Percentiles rank a stretch among this genome's conserved stretches.
Evolutionary conservation across 2,888 invertebrate genomes (phyloP).

Genomic region (Drosophila sordidula): DNA sequence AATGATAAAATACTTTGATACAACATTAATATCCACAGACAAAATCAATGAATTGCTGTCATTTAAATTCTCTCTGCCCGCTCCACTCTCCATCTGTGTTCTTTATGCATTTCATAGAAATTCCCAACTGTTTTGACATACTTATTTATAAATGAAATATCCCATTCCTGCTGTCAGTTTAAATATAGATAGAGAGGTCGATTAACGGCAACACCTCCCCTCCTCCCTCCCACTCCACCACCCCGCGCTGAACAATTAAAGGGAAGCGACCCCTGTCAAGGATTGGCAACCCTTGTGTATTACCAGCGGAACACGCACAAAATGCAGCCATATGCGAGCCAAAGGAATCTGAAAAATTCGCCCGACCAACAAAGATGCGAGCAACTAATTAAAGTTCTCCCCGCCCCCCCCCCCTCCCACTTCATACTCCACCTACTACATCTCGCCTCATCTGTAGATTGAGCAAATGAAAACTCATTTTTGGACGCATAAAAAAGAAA

Average conservation of each 20-base stretch:
- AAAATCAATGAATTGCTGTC: slow-evolving; percentile 5
- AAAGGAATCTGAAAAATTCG: slow-evolving; percentile 37
- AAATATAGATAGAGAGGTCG: slow-evolving; percentile 16
- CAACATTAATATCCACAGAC: no score
- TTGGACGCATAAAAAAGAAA: slow-evolving; percentile 6
- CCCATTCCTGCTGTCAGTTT: slow-evolving; percentile 20
- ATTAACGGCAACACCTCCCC: slow-evolving; percentile 3
- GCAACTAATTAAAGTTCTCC: slow-evolving; percentile 63
- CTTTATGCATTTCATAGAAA: slow-evolving; percentile 7
- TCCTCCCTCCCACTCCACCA: not conserved
- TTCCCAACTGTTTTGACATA: slow-evolving; percentile 30
- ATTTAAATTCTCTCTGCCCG: not conserved
- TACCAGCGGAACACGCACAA: not conserved
- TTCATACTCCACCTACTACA: not conserved
- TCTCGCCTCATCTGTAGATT: not conserved
- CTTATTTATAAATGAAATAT: slow-evolving; percentile 30
- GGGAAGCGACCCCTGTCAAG: slow-evolving; percentile 28
- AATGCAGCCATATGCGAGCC: slow-evolving; percentile 38
- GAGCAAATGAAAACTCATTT: slow-evolving; percentile 60
- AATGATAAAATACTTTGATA: not conserved
- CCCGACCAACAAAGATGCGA: slow-evolving; percentile 14
- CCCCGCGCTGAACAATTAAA: not conserved
- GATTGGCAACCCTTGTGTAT: slow-evolving; percentile 28
- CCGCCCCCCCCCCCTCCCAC: not conserved
- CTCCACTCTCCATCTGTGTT: no score